Base-by-base conservation (phyloP, 2,797 vertebrate genomes). In the Octomys mimax region DNA sequence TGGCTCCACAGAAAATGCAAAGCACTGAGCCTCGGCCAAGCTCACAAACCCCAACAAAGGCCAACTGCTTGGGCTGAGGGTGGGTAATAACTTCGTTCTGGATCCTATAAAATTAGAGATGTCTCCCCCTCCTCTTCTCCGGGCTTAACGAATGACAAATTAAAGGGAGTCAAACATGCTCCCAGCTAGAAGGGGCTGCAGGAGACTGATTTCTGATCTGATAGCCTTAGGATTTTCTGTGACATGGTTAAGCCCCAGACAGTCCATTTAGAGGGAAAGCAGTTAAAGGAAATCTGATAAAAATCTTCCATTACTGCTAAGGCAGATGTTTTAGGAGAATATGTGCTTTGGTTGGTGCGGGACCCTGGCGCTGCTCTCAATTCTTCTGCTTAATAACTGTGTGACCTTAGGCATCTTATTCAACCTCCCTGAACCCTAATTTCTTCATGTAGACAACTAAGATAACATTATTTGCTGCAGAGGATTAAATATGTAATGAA, bases 261-360 rank as follows among this genome's bases (percentile, higher is more conserved):
- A 96, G 95, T 92, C 82, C 94, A 96, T 88, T 97, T 96, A 88
- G 84, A 90, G 78, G 73, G 90, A 96, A 90, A 91, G 91, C 73
- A 96, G 96, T 91, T 96, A 94, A 88, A 85, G 70, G 70, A 83
- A 96, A 95, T 94, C 84, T 81, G 95, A 97, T 96, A 96, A 71
- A 95, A 94, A 89, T 93, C 89, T 95, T 96, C 82, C 89, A 95
- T 96, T 97, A 91, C 81, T 85, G 80, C 83, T 54, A 90, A 96
- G 68, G 62, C 94, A 94, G 83, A 92, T n/a, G 57, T 49, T 96
- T 95, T 39, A 33, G 68, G n/a, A 96, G n/a, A 87, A 66, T 10
- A 26, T 42, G 19, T 75, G 22, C 24, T 79, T 59, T 59, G 79
- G 59, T 91, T 95, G 94, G 28, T 84, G 31, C 14, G 22, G 36